Evolutionary conservation across 2,888 invertebrate genomes (phyloP), one percentile per base, ranked within the genome.

Genomic region (Crematogaster levior): DNA sequence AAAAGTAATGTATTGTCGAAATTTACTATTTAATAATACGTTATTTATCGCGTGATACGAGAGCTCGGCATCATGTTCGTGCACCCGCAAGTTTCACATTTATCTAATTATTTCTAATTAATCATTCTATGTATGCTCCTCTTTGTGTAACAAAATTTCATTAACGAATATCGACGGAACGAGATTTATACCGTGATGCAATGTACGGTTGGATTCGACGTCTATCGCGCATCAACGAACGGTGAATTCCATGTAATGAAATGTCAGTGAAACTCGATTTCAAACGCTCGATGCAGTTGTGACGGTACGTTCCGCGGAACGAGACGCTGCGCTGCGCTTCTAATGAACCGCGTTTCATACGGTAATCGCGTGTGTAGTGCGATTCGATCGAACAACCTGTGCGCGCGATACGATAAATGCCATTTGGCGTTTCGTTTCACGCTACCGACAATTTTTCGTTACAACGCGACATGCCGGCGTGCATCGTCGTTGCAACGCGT

Each of bases 301-400:
- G 70, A 68, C 70, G 70, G 70, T 43, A 21, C 68, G 43, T 56
- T 77, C 12, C 30, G 53, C 21, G 43, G 24, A 24, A 70, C 77
- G 70, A 79, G 77, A 70, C 77, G 46, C 34, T 34, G 43, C 56
- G 43, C 56, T 79, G 77, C 70, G 77, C 56, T 70, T 70, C 77
- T 79, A 79, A 79, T 79, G 77, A 79, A 79, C 77, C 77, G 43
- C 56, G 70, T 34, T 79, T 79, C 77, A 79, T 79, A 70, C 77
- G 77, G 34, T 79, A 79, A 79, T 79, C 77, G 56, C 56, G 30
- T 43, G 70, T 66, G 34, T 43, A 43, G 63, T 24, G 61, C 43
- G 56, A 79, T 70, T 68, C 56, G 77, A 79, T 79, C 77, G 77
- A 56, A 56, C 77, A 56, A 70, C 12, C 56, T 34, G 43, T 21